These are phyloP conservation scores for Gymnodraco acuticeps DNA, from an alignment of 2,797 vertebrate species.

Conservation along the genomic window DNA sequence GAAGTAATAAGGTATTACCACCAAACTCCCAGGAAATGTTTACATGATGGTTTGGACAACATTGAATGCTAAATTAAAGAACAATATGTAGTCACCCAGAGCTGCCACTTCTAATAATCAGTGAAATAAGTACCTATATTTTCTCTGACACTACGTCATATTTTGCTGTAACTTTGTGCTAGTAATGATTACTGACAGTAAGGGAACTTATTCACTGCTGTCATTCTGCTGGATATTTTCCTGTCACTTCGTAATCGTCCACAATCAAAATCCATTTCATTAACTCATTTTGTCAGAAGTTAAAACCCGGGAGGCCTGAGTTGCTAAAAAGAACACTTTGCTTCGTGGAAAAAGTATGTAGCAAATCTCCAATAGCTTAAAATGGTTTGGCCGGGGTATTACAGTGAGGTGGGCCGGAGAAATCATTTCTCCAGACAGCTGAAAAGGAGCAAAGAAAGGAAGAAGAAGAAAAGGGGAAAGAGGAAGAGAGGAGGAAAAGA, in stretches of 20 bases:
- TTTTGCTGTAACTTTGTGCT: not conserved
- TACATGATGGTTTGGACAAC: not conserved
- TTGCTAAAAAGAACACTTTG: slow-evolving; percentile 46
- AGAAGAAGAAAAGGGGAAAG: slow-evolving; percentile 4
- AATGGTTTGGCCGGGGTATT: slow-evolving; percentile 28
- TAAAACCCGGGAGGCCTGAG: slow-evolving; percentile 31
- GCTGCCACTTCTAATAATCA: not conserved
- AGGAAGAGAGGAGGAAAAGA: slow-evolving; percentile 1
- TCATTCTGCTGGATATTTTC: slow-evolving; percentile 10
- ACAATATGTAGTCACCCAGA: not conserved
- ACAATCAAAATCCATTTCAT: slow-evolving; percentile 22
- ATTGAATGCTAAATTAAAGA: slow-evolving; percentile 2
- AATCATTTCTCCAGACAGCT: slow-evolving; percentile 57
- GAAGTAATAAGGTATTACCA: no score
- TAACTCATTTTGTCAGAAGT: slow-evolving; percentile 39
- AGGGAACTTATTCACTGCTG: slow-evolving; percentile 27
- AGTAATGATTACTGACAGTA: not conserved
- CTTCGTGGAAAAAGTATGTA: slow-evolving; percentile 53
- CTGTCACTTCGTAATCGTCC: not conserved
- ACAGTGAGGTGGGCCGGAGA: slow-evolving; percentile 30
- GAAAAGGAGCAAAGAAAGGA: slow-evolving; percentile 4
- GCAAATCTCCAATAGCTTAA: slow-evolving; percentile 55
- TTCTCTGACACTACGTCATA: not conserved
- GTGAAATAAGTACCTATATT: not conserved
- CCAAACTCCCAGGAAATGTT: not conserved